Percentiles rank a stretch among this genome's conserved stretches.
phyloP scores from a whole-genome alignment of 2,888 invertebrate genomes.

The Drosophila vallismaia region DNA sequence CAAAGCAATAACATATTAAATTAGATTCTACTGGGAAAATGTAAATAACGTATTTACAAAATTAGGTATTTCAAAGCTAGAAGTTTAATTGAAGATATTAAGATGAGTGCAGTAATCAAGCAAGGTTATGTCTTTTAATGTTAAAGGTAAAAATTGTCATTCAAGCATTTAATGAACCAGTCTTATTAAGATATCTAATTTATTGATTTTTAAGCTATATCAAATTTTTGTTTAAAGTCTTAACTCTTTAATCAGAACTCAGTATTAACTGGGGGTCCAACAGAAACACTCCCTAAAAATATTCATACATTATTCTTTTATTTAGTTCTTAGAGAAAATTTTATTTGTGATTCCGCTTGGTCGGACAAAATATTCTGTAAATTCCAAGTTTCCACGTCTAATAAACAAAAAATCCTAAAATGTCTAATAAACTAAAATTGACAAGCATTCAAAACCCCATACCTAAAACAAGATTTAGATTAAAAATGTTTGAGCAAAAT shows the following conservation, averaged over 20 bases:
- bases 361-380: no score
- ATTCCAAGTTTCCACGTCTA: no score
- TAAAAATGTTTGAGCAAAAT: background rate
- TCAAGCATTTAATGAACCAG: background rate
- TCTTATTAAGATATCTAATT: background rate
- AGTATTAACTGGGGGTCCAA: no score
- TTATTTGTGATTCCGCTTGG: no score
- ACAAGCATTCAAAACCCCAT: no score
- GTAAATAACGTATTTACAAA: background rate
- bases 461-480: no score
- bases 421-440: no score
- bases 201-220: background rate
- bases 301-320: no score
- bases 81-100: background rate
- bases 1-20: constrained; percentile 10
- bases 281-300: no score
- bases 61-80: background rate
- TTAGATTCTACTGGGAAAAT: background rate
- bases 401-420: no score
- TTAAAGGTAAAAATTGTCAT: background rate
- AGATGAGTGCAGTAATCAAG: background rate
- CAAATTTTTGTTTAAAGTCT: background rate
- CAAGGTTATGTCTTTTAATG: background rate
- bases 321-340: no score
- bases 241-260: no score